Percentiles rank a stretch among this genome's conserved stretches.
Conservation (phyloP, 2,113 vertebrate species). For the Poicephalus meyeri region DNA sequence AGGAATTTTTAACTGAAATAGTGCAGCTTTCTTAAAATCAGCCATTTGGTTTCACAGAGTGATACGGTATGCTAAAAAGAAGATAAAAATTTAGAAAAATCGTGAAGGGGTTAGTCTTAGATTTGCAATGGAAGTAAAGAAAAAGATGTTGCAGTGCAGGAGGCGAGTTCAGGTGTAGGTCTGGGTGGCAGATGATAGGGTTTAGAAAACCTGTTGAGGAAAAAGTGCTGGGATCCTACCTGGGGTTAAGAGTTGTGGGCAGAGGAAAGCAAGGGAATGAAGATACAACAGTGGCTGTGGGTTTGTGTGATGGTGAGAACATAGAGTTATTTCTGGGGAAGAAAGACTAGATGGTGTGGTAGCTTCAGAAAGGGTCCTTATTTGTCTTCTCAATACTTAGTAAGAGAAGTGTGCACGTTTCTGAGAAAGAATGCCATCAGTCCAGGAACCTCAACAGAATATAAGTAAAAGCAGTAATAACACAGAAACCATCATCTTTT, state of each 20-base stretch:
- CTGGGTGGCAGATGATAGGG: not conserved
- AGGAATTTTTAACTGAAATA: not conserved
- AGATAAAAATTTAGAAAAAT: not conserved
- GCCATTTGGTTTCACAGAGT: not conserved
- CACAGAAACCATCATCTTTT: not conserved
- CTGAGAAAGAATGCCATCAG: not conserved
- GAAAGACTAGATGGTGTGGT: not conserved
- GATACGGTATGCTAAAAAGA: not conserved
- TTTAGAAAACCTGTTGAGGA: not conserved
- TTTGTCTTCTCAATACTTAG: not conserved
- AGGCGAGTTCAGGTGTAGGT: not conserved
- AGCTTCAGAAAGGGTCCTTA: not conserved
- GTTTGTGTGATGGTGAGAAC: not conserved
- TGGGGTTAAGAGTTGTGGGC: not conserved
- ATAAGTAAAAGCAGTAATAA: not conserved
- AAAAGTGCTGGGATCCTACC: not conserved
- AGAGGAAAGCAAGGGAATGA: not conserved
- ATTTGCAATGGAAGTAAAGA: not conserved
- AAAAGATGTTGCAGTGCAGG: not conserved
- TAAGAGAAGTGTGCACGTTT: not conserved
- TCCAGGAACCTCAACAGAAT: not conserved
- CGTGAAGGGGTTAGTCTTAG: not conserved
- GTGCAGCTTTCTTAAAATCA: not conserved
- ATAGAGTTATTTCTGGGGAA: not conserved
- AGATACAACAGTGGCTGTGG: fast-evolving